Percentiles rank a stretch among this genome's conserved stretches.
phyloP scores from a whole-genome alignment of 2,888 invertebrate genomes.

The Dicyrtomina minuta region DNA sequence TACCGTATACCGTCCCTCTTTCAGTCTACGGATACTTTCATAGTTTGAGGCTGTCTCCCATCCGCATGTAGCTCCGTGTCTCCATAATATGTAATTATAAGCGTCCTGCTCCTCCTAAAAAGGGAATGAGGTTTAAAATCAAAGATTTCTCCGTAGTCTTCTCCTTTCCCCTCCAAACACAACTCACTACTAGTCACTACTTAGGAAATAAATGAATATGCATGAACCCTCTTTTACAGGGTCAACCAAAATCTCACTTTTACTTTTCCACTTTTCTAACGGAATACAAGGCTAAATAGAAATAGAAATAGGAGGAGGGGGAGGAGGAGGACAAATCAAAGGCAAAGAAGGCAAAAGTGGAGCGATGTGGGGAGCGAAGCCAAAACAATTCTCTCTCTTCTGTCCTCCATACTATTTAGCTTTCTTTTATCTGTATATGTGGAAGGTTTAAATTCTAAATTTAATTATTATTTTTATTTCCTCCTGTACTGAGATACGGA shows the following conservation, averaged over 20 bases:
- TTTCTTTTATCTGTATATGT: too few species aligned
- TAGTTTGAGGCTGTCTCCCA: too few species aligned
- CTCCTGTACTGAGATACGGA: neutral
- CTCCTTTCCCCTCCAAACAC: constrained; percentile 22
- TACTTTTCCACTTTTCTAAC: constrained; percentile 11
- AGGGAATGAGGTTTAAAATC: constrained; percentile 47
- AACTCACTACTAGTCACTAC: constrained; percentile 15
- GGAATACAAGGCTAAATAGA: too few species aligned
- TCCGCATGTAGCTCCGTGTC: too few species aligned
- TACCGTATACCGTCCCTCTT: too few species aligned
- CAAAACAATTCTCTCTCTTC: neutral
- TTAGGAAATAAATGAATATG: constrained; percentile 34
- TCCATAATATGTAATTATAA: too few species aligned
- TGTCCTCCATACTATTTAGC: too few species aligned
- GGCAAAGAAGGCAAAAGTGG: neutral
- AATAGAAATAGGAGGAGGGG: too few species aligned
- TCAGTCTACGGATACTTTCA: too few species aligned
- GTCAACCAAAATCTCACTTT: constrained; percentile 23
- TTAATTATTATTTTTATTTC: neutral
- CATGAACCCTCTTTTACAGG: constrained; percentile 31
- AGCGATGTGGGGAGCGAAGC: too few species aligned
- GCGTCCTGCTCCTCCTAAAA: constrained; percentile 32
- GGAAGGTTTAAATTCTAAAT: neutral
- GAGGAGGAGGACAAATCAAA: too few species aligned
- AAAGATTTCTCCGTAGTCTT: constrained; percentile 44